These are phyloP conservation scores for Entomyzon cyanotis DNA, from an alignment of 2,113 vertebrate genomes.

Conservation along the genomic window DNA sequence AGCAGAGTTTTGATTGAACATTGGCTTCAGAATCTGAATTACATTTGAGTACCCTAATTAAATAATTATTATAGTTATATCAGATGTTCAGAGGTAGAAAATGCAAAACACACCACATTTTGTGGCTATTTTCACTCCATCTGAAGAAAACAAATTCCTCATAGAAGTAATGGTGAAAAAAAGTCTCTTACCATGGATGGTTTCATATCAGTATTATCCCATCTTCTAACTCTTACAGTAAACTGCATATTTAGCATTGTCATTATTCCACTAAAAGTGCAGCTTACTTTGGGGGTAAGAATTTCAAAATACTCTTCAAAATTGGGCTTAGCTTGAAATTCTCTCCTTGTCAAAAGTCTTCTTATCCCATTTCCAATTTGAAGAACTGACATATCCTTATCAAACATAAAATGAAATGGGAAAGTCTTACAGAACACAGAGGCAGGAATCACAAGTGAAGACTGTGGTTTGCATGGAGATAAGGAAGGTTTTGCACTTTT, in stretches of 20 bases:
- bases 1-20: not conserved
- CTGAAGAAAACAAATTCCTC: not conserved
- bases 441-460: slow-evolving; percentile 88
- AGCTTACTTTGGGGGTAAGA: slow-evolving; percentile 88
- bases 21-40: not conserved
- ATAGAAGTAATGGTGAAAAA: not conserved
- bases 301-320: slow-evolving; percentile 94
- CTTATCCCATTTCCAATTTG: slow-evolving; percentile 92
- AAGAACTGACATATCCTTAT: slow-evolving; percentile 89
- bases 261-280: slow-evolving; percentile 90
- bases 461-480: slow-evolving; percentile 87
- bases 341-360: slow-evolving; percentile 85
- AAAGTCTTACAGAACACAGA: slow-evolving; percentile 94
- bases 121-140: not conserved
- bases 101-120: not conserved
- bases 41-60: not conserved
- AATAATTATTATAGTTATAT: not conserved
- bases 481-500: slow-evolving; percentile 85
- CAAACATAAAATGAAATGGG: slow-evolving; percentile 95
- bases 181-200: slow-evolving; percentile 85
- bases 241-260: slow-evolving; percentile 97
- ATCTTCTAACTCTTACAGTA: slow-evolving; percentile 85
- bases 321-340: slow-evolving; percentile 79
- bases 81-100: not conserved
- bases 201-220: slow-evolving; percentile 75